These are phyloP conservation scores for Xiphophorus maculatus DNA, from an alignment of 2,113 vertebrate genomes.

Conservation along the genomic window DNA sequence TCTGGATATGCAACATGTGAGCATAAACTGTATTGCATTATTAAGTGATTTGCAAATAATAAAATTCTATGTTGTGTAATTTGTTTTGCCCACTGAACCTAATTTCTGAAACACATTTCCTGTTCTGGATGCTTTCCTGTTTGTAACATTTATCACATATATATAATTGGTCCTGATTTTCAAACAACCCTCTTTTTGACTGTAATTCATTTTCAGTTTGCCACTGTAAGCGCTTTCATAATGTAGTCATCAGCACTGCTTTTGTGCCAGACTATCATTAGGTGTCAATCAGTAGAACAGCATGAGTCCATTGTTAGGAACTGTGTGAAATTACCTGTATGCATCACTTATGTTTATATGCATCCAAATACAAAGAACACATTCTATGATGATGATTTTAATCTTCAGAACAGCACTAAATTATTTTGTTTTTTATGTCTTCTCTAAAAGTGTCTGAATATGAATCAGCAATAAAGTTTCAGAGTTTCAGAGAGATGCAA, in stretches of 20 bases:
- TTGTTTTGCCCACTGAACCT: too few species aligned
- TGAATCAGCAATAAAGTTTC: neutral
- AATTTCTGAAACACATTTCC: too few species aligned
- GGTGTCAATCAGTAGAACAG: neutral
- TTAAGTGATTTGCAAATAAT: too few species aligned
- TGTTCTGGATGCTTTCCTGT: too few species aligned
- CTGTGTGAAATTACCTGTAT: neutral
- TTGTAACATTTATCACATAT: too few species aligned
- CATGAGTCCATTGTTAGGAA: neutral
- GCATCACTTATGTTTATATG: neutral
- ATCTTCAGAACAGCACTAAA: neutral
- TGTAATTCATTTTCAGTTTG: neutral
- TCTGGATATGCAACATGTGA: too few species aligned
- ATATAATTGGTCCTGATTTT: neutral
- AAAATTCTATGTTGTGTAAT: too few species aligned
- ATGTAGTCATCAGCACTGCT: neutral
- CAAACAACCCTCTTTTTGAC: neutral
- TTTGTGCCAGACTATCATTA: neutral
- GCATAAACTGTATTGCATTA: too few species aligned
- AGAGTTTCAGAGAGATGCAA: neutral
- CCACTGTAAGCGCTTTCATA: neutral
- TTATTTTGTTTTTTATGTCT: conserved; percentile 2
- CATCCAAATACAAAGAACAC: neutral
- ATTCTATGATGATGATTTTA: neutral
- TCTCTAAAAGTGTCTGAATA: neutral